A percentile compares a stretch with the other conserved stretches of the same genome.
Conservation (phyloP, 1,140 invertebrate species). For the Melitaea cinxia region DNA sequence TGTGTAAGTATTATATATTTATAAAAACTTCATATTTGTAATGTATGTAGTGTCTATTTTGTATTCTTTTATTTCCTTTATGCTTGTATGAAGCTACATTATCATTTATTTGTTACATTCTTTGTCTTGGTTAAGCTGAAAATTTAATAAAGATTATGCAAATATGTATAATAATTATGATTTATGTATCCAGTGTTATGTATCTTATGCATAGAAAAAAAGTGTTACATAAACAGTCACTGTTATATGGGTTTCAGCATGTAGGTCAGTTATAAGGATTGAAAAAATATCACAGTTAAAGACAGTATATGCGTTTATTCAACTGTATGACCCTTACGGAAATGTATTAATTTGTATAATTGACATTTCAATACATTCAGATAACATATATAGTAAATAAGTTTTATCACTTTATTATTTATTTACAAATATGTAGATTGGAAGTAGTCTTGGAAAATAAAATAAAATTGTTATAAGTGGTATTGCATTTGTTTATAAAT, state of each 20-base stretch:
- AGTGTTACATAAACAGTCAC: no score
- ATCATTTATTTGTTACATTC: neutral
- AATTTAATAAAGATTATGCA: neutral
- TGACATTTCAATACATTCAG: neutral
- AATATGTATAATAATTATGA: no score
- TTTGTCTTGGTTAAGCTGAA: neutral
- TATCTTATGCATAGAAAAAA: no score
- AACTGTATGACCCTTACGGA: neutral
- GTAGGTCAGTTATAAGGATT: no score
- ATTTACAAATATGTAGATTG: no score
- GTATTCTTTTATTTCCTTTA: neutral
- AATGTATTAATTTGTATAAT: neutral
- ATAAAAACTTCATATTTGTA: neutral
- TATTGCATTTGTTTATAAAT: no score
- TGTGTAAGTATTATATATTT: neutral
- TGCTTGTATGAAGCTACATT: neutral
- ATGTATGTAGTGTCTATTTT: neutral
- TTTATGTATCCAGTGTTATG: no score
- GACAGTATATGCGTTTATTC: no score
- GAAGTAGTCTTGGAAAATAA: no score
- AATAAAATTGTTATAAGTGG: no score
- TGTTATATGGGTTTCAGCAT: no score
- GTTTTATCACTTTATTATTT: conserved; percentile 6
- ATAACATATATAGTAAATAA: conserved; percentile 21
- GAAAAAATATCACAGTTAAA: no score